These are phyloP conservation scores for Rhyacophila evoluta DNA, from an alignment of 2,888 invertebrate genomes.

Conservation along the genomic window DNA sequence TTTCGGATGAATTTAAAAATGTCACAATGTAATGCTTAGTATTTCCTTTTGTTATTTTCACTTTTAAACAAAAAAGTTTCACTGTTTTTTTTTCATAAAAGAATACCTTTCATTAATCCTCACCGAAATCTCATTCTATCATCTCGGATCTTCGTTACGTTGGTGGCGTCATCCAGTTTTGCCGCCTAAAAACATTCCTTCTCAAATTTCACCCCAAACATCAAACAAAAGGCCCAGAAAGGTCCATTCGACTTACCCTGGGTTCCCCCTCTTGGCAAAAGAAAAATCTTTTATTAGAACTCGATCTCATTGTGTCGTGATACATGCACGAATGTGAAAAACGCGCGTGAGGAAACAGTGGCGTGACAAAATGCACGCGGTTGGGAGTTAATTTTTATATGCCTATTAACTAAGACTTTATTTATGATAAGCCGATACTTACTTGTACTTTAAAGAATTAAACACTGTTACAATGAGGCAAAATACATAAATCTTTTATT, in stretches of 20 bases:
- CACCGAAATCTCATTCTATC: neutral
- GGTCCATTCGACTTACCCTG: neutral
- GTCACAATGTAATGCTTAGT: too few species aligned
- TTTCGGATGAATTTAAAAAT: too few species aligned
- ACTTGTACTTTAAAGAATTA: too few species aligned
- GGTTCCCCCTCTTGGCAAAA: neutral
- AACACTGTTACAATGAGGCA: too few species aligned
- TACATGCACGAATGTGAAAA: constrained; percentile 1
- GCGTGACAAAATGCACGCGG: too few species aligned
- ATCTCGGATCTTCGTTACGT: neutral
- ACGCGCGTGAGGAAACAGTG: neutral
- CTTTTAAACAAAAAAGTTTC: too few species aligned
- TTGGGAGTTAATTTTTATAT: too few species aligned
- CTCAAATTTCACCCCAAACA: neutral
- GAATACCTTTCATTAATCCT: neutral
- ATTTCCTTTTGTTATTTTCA: too few species aligned
- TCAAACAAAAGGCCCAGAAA: neutral
- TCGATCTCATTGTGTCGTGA: constrained; percentile 8
- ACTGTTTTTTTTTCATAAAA: neutral
- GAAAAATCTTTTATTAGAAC: neutral
- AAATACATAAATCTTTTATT: too few species aligned
- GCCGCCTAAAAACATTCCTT: neutral
- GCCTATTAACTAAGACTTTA: too few species aligned
- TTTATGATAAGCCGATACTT: too few species aligned
- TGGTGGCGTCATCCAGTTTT: neutral